Base-by-base conservation (phyloP, 2,113 vertebrate species). In the Callaeas wilsoni region DNA sequence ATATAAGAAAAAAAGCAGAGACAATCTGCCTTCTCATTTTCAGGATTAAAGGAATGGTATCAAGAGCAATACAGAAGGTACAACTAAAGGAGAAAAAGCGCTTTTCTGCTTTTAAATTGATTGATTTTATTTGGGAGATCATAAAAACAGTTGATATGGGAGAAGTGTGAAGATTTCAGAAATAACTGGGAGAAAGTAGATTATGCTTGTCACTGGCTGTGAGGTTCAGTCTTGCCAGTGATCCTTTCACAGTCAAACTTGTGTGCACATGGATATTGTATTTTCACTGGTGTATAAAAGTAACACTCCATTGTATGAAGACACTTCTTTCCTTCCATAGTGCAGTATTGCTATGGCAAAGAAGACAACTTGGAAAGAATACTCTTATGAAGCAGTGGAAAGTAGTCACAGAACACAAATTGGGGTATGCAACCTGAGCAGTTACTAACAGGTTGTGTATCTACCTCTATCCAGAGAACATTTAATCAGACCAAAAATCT, bases 391-490 rank as follows among this genome's bases (percentile, higher is more conserved):
- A 62, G n/a, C 9, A 47, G 17, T 33, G 42, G 22, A 76, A 80
- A 83, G 35, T 9, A 80, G 37, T 42, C 10, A 63, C 10, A 80
- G 57, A 91, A 73, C 41, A 60, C 13, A 62, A 78, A 91, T 73
- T 11, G 6, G 8, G 4, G 4, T 32, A 26, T 56, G 46, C 30
- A 69, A 55, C 9, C 20, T 39, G 37, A 78, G 27, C 20, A 74
- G 52, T 3, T 7, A 16, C 4, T 29, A 50, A 33, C 0, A 3
- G 20, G 3, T 3, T 65, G 9, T 17, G 27, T 14, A 20, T 33
- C 17, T 71, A 25, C 39, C 41, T 53, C 22, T 35, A 16, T 53
- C 19, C 22, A 41, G 74, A 59, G 14, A 35, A 16, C 8, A 37
- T 3, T 67, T 16, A 53, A 19, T 13, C 20, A 71, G 21, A 57